Evolutionary conservation across 2,797 vertebrate species (phyloP).

Genomic region (Spinus pinus): DNA sequence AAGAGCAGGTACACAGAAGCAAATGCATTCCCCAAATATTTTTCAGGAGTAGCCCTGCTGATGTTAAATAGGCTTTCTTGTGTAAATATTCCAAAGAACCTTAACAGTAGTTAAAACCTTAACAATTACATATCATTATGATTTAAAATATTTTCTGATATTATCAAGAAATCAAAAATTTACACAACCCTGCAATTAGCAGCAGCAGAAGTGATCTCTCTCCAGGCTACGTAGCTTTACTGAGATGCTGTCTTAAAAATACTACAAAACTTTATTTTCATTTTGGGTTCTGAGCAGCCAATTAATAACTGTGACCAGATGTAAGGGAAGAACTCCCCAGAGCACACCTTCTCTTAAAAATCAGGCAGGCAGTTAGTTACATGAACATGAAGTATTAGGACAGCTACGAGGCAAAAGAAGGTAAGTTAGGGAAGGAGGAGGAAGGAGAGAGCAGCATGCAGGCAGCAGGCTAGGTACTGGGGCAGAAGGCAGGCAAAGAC

Average conservation of each 20-base stretch:
- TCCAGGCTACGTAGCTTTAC: background rate
- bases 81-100: background rate
- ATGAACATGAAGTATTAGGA: background rate
- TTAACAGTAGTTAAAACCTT: background rate
- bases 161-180: background rate
- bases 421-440: background rate
- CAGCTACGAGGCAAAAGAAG: background rate
- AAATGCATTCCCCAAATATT: background rate
- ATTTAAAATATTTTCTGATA: background rate
- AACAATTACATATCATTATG: background rate
- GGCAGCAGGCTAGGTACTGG: background rate
- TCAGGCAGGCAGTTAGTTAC: background rate
- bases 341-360: background rate
- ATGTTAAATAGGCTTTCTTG: background rate
- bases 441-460: background rate
- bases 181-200: background rate
- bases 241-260: background rate
- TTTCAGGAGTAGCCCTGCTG: background rate
- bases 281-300: background rate
- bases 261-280: background rate
- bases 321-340: background rate
- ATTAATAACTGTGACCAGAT: background rate
- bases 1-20: background rate
- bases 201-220: background rate
- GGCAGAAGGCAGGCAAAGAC: slow-evolving; percentile 48